phyloP scores from a whole-genome alignment of 2,797 vertebrate species.

The Balearica regulorum region DNA sequence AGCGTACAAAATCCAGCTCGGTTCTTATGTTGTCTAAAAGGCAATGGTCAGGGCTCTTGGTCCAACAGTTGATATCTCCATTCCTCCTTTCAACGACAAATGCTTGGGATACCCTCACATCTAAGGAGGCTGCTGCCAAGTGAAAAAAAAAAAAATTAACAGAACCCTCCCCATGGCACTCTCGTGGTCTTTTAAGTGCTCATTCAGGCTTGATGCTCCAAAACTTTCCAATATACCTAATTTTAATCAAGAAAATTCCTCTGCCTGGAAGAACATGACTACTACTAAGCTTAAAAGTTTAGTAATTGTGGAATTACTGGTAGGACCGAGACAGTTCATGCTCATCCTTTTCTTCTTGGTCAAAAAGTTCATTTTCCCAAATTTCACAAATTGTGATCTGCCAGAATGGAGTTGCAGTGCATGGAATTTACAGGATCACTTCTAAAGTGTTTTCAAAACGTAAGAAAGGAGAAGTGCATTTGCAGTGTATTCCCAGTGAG shows the following conservation, averaged over 20 bases:
- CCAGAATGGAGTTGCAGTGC: neutral
- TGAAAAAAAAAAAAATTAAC: neutral
- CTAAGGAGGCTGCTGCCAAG: neutral
- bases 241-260: neutral
- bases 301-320: neutral
- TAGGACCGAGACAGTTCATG: neutral
- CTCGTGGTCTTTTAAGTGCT: neutral
- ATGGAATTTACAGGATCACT: neutral
- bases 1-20: neutral
- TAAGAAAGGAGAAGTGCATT: neutral
- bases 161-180: neutral
- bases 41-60: neutral
- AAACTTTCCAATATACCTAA: neutral
- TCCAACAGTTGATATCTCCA: neutral
- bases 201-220: neutral
- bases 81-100: neutral
- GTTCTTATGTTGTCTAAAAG: neutral
- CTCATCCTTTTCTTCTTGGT: neutral
- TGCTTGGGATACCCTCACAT: neutral
- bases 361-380: neutral
- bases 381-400: neutral
- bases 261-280: neutral
- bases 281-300: neutral
- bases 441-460: neutral
- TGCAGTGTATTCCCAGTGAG: neutral